Conservation (phyloP, 2,113 vertebrate species). For the Psephotus haematonotus region DNA sequence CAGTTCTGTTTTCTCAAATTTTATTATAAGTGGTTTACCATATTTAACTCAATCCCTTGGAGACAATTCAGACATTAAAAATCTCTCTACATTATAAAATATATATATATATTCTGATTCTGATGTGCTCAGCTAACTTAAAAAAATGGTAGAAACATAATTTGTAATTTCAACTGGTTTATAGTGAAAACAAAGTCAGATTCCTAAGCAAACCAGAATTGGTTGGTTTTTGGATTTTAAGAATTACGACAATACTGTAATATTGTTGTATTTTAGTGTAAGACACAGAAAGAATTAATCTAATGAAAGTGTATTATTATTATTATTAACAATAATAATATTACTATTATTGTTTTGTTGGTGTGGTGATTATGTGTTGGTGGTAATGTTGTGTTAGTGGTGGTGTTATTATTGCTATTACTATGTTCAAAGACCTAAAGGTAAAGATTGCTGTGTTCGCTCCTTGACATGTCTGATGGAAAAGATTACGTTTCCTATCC, state of each 20-base stretch:
- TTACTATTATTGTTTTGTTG: neutral
- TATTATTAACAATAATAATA: too few relatives aligned
- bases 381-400: neutral
- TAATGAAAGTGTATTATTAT: neutral
- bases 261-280: neutral
- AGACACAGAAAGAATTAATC: neutral
- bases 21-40: neutral
- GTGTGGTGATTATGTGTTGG: neutral
- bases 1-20: neutral
- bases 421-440: neutral
- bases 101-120: neutral
- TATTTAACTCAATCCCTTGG: neutral
- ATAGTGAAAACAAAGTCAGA: neutral
- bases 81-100: neutral
- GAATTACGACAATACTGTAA: neutral
- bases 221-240: neutral
- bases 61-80: neutral
- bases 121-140: neutral
- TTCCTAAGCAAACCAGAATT: neutral
- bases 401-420: neutral
- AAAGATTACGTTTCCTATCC: neutral
- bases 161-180: neutral
- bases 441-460: neutral
- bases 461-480: neutral
- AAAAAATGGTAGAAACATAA: neutral